Evolutionary conservation across 2,113 vertebrate species (phyloP), one percentile per base, ranked within the genome.

Genomic region (Suncus etruscus): DNA sequence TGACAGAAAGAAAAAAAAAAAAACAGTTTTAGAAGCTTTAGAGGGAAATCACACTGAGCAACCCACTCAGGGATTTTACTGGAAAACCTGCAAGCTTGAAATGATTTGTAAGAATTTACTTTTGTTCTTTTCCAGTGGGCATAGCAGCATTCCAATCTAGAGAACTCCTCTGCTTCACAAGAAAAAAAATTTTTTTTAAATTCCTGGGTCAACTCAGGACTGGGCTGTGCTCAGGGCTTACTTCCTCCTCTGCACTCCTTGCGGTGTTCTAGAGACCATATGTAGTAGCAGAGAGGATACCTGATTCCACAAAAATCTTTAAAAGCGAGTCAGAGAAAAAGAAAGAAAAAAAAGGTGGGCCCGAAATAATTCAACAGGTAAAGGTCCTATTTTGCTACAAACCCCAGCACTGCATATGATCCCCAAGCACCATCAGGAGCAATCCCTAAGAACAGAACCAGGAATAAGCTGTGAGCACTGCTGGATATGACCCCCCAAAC

Each of bases 71-170:
- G 1, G n/a, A 61, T 66, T 93, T 86, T 68, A 63, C 18, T 12
- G 0, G 73, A 72, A 63, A 77, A 58, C 45, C 24, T 15, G 39
- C 68, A 72, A 68, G 61, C 82, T 45, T 29, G 91, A 61, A 70
- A 50, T 58, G 50, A 51, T 48, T 78, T 74, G 63, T 54, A 14
- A 45, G 77, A 70, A 45, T 63, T 58, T n/a, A 48, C 31, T 69
- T 76, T 47, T 83, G 24, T 45, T 72, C 48, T 85, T 73, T 69
- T 31, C 78, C 83, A 22, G 39, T 81, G 75, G 76, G 74, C 39
- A 11, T 8, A 3, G 70, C 32, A 31, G 47, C 39, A 0, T 6
- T 24, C 1, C n/a, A 1, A 11, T 66, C 22, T 24, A 20, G 32
- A 11, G 16, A 7, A 3, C 22, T 5, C 9, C 39, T 63, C 20